Conservation (phyloP, 37 sponge, comb jelly and placozoan species). For the Geodia barretti region DNA sequence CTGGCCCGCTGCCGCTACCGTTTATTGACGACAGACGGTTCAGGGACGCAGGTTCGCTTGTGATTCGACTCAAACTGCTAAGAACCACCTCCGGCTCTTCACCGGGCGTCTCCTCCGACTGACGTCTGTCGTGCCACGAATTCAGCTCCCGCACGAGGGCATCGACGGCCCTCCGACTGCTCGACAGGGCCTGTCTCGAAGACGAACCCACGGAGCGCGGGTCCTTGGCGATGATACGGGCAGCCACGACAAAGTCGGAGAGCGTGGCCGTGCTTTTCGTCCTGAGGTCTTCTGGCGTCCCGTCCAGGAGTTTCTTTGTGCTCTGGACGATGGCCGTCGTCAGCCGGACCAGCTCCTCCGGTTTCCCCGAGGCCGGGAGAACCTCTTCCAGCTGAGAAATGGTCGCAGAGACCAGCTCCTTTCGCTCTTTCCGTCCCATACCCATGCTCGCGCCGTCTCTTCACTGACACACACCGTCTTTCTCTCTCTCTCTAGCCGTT, state of each 20-base stretch:
- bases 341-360: constrained; percentile 62
- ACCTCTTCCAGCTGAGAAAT: constrained; percentile 36
- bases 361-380: constrained; percentile 52
- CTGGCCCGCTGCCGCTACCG: neutral
- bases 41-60: neutral
- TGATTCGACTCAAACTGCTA: neutral
- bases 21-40: neutral
- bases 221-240: constrained; percentile 66
- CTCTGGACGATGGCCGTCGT: constrained; percentile 62
- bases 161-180: constrained; percentile 56
- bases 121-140: constrained; percentile 32
- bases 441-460: neutral
- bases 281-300: constrained; percentile 38
- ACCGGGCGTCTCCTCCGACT: neutral
- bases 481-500: neutral
- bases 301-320: constrained; percentile 54
- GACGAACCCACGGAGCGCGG: constrained; percentile 47
- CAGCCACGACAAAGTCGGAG: constrained; percentile 64
- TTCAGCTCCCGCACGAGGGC: constrained; percentile 52
- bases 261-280: constrained; percentile 41
- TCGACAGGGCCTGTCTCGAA: constrained; percentile 57
- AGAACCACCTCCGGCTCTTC: constrained; percentile 5
- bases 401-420: constrained; percentile 38
- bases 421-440: constrained; percentile 36
- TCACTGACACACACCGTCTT: neutral